These are phyloP conservation scores for Caprella mutica DNA, from an alignment of 2,888 invertebrate genomes.

Conservation along the genomic window DNA sequence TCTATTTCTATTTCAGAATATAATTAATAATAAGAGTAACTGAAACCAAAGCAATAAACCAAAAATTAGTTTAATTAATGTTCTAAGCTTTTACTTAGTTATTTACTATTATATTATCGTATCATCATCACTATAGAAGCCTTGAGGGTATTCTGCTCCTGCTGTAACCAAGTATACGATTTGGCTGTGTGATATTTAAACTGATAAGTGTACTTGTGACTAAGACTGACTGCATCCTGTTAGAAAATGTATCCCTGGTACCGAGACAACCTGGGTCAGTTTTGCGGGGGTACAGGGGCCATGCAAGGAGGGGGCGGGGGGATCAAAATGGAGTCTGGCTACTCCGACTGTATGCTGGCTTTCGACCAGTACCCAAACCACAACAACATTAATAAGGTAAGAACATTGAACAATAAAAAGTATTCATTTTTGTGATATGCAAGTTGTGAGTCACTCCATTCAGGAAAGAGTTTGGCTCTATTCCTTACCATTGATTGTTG, in stretches of 20 bases:
- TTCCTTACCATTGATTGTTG: too few relatives aligned
- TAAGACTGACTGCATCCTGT: too few relatives aligned
- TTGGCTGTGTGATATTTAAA: neutral
- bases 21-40: neutral
- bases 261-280: conserved; percentile 35
- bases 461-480: too few relatives aligned
- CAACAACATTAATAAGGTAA: conserved; percentile 47
- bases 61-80: neutral
- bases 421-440: neutral
- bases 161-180: neutral
- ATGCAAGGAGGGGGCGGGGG: conserved; percentile 29
- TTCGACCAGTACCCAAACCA: conserved; percentile 53
- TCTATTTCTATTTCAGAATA: neutral
- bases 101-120: too few relatives aligned
- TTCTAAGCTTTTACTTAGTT: neutral
- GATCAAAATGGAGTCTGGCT: conserved; percentile 37
- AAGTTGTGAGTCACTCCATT: too few relatives aligned
- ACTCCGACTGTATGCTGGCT: conserved; percentile 58
- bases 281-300: conserved; percentile 33
- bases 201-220: too few relatives aligned
- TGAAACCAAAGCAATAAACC: neutral
- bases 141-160: too few relatives aligned
- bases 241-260: conserved; percentile 35
- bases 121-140: too few relatives aligned
- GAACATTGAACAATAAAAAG: conserved; percentile 35